Conservation (phyloP, 2,797 vertebrate genomes). For the Peromyscus eremicus region DNA sequence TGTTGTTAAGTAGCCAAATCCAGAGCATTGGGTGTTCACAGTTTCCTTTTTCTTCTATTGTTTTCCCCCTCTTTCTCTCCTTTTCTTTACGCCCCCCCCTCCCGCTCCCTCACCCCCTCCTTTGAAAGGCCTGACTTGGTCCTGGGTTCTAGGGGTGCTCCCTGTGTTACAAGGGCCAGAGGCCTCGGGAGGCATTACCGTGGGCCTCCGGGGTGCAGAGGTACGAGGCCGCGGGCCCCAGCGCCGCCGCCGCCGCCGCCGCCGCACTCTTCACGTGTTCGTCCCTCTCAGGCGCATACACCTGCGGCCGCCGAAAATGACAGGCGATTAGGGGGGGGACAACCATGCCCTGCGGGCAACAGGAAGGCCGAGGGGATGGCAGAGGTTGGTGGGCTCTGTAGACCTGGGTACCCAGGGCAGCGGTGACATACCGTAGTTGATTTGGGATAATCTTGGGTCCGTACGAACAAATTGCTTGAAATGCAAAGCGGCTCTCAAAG, state of each 20-base stretch:
- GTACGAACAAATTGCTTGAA: constrained; percentile 77
- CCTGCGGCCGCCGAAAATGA: constrained; percentile 89
- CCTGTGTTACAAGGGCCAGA: neutral
- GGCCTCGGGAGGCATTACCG: constrained; percentile 86
- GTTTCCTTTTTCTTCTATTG: neutral
- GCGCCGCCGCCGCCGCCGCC: constrained; percentile 80
- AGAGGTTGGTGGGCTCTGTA: neutral
- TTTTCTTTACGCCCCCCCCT: neutral
- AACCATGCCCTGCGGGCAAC: neutral
- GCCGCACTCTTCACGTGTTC: constrained; percentile 86
- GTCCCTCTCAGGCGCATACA: constrained; percentile 92
- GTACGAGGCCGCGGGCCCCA: constrained; percentile 87
- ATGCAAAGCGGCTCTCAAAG: constrained; percentile 61
- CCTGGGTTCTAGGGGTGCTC: neutral
- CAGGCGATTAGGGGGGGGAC: constrained; percentile 85
- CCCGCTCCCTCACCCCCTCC: neutral
- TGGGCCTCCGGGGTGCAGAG: constrained; percentile 90
- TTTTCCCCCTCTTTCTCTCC: neutral
- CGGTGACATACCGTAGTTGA: constrained; percentile 23
- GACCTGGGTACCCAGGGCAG: neutral
- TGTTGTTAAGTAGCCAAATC: neutral
- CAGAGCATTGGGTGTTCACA: neutral
- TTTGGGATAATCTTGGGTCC: constrained; percentile 72
- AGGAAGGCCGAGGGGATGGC: neutral
- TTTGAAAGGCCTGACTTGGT: neutral